Evolutionary conservation across 2,113 vertebrate species (phyloP), one percentile per base, ranked within the genome.

Genomic region (Anolis carolinensis): DNA sequence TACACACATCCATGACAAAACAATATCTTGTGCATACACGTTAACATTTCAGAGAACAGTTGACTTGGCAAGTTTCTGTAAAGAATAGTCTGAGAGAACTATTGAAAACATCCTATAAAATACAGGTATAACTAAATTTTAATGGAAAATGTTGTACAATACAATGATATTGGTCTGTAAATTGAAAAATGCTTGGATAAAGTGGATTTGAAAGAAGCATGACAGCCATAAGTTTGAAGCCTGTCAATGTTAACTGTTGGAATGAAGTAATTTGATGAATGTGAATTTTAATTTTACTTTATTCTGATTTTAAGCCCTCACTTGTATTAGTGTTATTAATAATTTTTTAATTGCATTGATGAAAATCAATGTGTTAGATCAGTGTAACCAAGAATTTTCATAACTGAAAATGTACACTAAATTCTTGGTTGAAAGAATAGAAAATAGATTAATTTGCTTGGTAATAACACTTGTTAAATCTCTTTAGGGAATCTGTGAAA

Each of bases 141-240:
- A 82, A 13, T 39, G 79, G 50, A 34, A 81, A 52, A 30, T n/a
- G 84, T 0, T 62, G 39, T 63, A 13, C 67, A 71, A 78, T 81
- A 1, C 65, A 86, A 88, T 88, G 27, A 13, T 83, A 48, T 79
- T 75, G 83, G 18, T 14, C 30, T 77, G 81, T 59, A 11, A 76
- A 14, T 44, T 36, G 50, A 71, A 39, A 48, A 63, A 34, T 84
- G 32, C 10, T 55, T 55, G 7, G 34, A 52, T 83, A 30, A 36
- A 9, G 7, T 14, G 87, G 36, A 30, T 30, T 23, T 68, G 34
- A 87, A 52, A 77, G 83, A 88, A 77, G 62, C 20, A n/a, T 75
- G 34, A n/a, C 50, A 48, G 32, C 62, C 81, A 87, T 89, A 85
- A 75, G 87, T 65, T 89, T 39, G 90, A 78, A 50, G 39, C 39